Base-by-base conservation (phyloP, 2,113 vertebrate genomes). In the Dinomys branickii region DNA sequence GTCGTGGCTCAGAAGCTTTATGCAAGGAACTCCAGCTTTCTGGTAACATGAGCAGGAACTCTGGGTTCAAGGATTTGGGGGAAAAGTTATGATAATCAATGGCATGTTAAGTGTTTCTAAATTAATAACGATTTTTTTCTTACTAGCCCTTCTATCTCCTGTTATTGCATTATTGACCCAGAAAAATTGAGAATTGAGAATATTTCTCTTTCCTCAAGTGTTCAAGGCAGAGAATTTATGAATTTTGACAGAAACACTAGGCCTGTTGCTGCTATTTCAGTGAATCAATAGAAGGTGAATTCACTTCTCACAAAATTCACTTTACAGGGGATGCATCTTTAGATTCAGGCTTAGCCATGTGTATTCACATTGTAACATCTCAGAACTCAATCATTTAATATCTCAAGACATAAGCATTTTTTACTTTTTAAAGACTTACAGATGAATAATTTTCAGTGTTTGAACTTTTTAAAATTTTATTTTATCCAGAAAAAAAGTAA, bases 221-320 rank as follows among this genome's bases (percentile, higher is more conserved):
- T 91, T 38, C 35, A 83, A 93, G 13, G 24, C 28, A 94, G 35
- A 90, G 17, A 86, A 96, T 82, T 88, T 88, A 73, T 59, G 47
- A 38, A 58, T 71, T 59, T 96, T 35, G 22, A 22, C 30, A n/a
- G 38, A 87, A 85, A 90, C 54, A 41, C 20, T 84, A 35, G 91
- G 11, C 4, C 38, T n/a, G 0, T 3, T 33, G n/a, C 85, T 10
- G 33, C 65, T 75, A 33, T 96, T 87, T 80, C 22, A 71, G 3
- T 77, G 26, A 80, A 28, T 85, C 69, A n/a, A 20, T 30, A 52
- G 10, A 77, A 19, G 84, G 30, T 59, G 26, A 77, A 58, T 94
- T 94, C 41, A 73, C 1, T 85, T 95, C 38, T 75, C 35, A 54
- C 5, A 61, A 92, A 92, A 69, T 95, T 85, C 10, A 61, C 28